Evolutionary conservation across 2,888 invertebrate genomes (phyloP).

Genomic region (Lacanobia wlatinum): DNA sequence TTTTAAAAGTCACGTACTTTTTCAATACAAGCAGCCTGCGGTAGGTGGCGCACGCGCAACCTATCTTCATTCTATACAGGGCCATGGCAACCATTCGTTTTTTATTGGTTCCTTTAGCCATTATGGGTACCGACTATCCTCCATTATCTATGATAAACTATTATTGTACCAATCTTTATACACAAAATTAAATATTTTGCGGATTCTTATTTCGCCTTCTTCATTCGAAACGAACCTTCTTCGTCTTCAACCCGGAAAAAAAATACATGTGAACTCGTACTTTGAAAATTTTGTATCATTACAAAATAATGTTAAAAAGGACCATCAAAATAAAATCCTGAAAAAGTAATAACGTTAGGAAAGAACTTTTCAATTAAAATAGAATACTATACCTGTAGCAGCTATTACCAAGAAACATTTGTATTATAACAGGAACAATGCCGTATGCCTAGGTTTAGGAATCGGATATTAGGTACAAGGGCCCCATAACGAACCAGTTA

Average conservation of each 20-base stretch:
- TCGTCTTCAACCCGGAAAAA: background rate
- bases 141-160: background rate
- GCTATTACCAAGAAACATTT: background rate
- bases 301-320: background rate
- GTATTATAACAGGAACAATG: background rate
- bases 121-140: background rate
- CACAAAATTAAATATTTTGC: background rate
- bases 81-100: slow-evolving; percentile 14
- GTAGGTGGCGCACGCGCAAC: slow-evolving; percentile 38
- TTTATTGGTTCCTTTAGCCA: background rate
- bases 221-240: background rate
- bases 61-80: slow-evolving; percentile 13
- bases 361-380: background rate
- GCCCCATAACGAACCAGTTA: background rate
- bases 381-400: too few relatives aligned
- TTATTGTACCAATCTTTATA: background rate
- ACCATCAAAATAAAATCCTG: background rate
- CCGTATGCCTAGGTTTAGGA: too few relatives aligned
- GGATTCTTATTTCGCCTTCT: background rate
- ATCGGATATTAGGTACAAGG: background rate
- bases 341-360: background rate
- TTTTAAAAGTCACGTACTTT: slow-evolving; percentile 32
- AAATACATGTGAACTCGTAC: background rate
- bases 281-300: background rate
- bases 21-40: slow-evolving; percentile 31